Evolutionary conservation across 2,888 invertebrate genomes (phyloP), one percentile per base, ranked within the genome.

Genomic region (Eupithecia tripunctaria): DNA sequence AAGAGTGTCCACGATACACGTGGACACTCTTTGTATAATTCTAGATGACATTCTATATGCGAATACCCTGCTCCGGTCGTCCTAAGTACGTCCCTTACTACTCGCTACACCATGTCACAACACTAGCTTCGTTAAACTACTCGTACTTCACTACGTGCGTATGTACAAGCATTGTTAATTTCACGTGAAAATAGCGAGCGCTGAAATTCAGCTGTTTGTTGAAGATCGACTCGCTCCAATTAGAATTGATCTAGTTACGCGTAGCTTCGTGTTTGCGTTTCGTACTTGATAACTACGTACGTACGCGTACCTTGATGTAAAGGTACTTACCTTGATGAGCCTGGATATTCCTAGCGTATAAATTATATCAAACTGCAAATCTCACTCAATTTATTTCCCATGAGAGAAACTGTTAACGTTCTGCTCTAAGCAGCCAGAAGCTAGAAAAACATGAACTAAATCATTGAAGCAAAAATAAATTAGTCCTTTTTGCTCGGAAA

Each of bases 151-250:
- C 51, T 12, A 56, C 21, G 12, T 21, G 21, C 25, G 8, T 56
- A 29, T 18, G 29, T 29, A 66, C 76, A 76, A 74, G 69, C 72
- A 59, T 21, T 25, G 68, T 63, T 74, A 71, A 74, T 74, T 74
- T 67, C 67, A 47, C 70, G 25, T 63, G 74, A 73, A 69, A 73
- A 67, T 69, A 66, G 68, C 51, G 43, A 71, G 66, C 62, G 27
- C 51, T 43, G 60, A 67, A 69, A 68, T 70, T 62, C 56, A 43
- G 38, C 63, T 47, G 36, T 59, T 59, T 66, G 71, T 71, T 69
- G 27, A 60, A 67, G 56, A 56, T 56, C 56, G 56, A 65, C 65
- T 71, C 47, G 71, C 71, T 68, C 56, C 68, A 71, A 74, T 74
- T 68, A 71, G 66, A 69, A 68, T 56, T 70, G 59, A 67, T 65